Percentiles rank a stretch among this genome's conserved stretches.
Conservation (phyloP, 2,888 invertebrate species). For the Drosophila maculinotata region DNA sequence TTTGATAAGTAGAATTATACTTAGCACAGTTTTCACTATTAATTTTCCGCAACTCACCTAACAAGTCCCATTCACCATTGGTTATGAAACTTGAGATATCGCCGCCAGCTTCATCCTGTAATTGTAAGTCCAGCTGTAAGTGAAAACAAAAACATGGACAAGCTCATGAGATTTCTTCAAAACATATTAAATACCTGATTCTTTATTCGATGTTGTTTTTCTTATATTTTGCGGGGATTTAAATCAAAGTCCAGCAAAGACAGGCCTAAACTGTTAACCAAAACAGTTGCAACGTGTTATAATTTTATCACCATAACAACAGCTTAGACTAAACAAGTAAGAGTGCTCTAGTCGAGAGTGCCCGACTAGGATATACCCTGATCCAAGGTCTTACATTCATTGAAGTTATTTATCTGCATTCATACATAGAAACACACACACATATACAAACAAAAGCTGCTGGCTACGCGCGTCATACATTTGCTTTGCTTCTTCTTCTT, state of each 20-base stretch:
- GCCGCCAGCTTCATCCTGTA: slow-evolving; percentile 96
- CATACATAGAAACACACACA: too few relatives aligned
- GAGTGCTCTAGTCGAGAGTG: too few relatives aligned
- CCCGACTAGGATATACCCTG: too few relatives aligned
- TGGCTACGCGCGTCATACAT: too few relatives aligned
- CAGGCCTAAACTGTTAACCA: slow-evolving; percentile 53
- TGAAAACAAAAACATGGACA: slow-evolving; percentile 31
- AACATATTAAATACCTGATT: slow-evolving; percentile 15
- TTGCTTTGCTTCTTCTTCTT: too few relatives aligned
- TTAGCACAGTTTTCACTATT: background rate
- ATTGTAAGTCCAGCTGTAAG: slow-evolving; percentile 95
- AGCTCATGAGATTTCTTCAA: slow-evolving; percentile 16
- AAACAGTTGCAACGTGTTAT: slow-evolving; percentile 53
- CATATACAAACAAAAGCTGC: too few relatives aligned
- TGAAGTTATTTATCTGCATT: too few relatives aligned
- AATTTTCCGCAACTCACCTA: slow-evolving; percentile 89
- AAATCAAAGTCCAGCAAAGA: slow-evolving; percentile 45
- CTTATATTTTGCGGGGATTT: slow-evolving; percentile 41
- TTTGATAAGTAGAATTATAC: slow-evolving; percentile 2
- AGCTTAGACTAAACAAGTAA: slow-evolving; percentile 13
- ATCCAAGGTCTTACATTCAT: too few relatives aligned
- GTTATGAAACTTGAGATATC: slow-evolving; percentile 99
- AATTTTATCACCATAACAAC: slow-evolving; percentile 57
- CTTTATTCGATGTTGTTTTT: slow-evolving; percentile 19
- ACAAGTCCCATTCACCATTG: slow-evolving; percentile 99